Conservation (phyloP, 2,113 vertebrate species). For the Odocoileus virginianus region DNA sequence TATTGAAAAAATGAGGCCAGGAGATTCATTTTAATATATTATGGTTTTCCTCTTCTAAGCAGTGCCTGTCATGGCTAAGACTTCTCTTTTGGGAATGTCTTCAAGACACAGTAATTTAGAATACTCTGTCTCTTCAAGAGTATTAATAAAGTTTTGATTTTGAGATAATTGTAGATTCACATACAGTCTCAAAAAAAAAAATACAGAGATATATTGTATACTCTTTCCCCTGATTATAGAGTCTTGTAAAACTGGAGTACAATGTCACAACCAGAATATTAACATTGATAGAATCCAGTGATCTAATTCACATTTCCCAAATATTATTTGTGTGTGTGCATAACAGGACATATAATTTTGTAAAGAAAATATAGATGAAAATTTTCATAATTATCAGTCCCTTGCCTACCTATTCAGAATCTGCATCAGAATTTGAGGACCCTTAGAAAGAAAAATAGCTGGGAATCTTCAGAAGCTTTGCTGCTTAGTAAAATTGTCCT, state of each 20-base stretch:
- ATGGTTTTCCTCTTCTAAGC: neutral
- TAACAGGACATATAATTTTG: neutral
- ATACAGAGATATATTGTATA: neutral
- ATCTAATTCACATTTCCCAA: neutral
- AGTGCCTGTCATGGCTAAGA: neutral
- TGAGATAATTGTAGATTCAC: neutral
- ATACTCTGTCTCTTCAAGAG: neutral
- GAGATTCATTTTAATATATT: neutral
- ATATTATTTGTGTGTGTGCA: neutral
- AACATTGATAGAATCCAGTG: neutral
- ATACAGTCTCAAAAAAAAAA: neutral
- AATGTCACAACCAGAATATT: neutral
- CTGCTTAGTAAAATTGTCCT: neutral
- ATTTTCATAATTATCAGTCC: neutral
- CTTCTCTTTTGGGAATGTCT: neutral
- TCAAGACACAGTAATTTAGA: constrained; percentile 2
- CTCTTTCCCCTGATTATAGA: neutral
- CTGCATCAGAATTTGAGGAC: constrained; percentile 9
- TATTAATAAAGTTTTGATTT: neutral
- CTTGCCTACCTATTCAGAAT: neutral
- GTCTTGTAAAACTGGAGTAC: neutral
- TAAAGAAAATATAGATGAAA: neutral
- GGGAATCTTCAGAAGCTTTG: neutral
- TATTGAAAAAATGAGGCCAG: neutral
- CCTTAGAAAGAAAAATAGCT: neutral